Percentiles rank a stretch among this genome's conserved stretches.
Conservation (phyloP, 2,888 invertebrate species). For the Hirudinaria manillensis region DNA sequence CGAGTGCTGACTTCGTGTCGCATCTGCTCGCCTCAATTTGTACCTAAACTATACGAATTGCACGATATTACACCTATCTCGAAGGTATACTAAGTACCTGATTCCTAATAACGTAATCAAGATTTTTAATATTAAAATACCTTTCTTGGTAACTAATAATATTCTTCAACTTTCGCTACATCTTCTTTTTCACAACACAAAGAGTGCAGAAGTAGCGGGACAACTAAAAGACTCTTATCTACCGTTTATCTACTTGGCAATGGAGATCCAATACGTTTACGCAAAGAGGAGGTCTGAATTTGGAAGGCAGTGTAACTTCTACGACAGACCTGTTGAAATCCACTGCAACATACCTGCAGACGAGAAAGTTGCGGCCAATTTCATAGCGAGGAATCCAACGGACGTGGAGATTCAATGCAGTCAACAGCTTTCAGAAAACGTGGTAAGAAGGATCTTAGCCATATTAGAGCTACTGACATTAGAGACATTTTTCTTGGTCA, state of each 20-base stretch:
- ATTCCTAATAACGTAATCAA: no score
- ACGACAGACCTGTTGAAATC: constrained; percentile 54
- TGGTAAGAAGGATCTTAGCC: constrained; percentile 44
- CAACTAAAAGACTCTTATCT: no score
- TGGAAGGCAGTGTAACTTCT: constrained; percentile 55
- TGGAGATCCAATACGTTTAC: constrained; percentile 56
- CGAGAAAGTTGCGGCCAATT: constrained; percentile 47
- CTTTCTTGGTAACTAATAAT: no score
- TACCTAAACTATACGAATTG: no score
- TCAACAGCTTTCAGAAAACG: constrained; percentile 56
- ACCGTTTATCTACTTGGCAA: constrained; percentile 38
- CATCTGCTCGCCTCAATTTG: no score
- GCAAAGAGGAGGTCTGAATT: constrained; percentile 55
- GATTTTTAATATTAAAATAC: no score
- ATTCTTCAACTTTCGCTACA: no score
- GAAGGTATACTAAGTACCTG: no score
- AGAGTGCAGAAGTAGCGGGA: no score
- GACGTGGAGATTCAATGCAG: constrained; percentile 54
- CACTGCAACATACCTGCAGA: constrained; percentile 55
- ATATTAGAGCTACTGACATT: neutral
- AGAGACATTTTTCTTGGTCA: neutral
- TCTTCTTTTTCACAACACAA: no score
- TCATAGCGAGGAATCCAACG: constrained; percentile 53
- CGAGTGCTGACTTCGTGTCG: no score
- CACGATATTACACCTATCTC: no score